A percentile compares a stretch with the other conserved stretches of the same genome.
phyloP scores from a whole-genome alignment of 2,888 invertebrate species.

The Periphyllus acericola region DNA sequence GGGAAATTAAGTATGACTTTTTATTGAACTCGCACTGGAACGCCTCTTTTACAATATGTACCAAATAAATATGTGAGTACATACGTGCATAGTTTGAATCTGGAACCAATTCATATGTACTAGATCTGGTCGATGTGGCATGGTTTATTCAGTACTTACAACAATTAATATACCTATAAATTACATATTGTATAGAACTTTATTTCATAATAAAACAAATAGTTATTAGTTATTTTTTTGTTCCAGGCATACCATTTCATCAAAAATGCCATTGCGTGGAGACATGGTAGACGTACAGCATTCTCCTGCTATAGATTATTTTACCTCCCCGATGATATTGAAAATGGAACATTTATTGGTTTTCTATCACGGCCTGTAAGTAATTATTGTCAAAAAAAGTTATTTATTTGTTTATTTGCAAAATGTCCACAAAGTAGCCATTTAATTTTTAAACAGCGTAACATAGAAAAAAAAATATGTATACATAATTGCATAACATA shows the following conservation, averaged over 20 bases:
- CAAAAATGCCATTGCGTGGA: constrained; percentile 52
- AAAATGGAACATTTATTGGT: constrained; percentile 52
- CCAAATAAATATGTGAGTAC: no score
- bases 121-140: no score
- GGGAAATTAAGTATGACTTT: no score
- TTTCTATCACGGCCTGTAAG: constrained; percentile 44
- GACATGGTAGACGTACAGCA: neutral
- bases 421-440: neutral
- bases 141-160: no score
- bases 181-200: no score
- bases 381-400: neutral
- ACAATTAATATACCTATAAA: no score
- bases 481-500: no score
- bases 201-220: neutral
- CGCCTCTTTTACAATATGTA: no score
- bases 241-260: constrained; percentile 54
- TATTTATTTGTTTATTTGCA: neutral
- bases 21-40: no score
- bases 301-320: constrained; percentile 21
- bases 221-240: neutral
- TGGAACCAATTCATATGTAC: no score
- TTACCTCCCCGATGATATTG: constrained; percentile 39
- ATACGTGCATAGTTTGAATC: no score
- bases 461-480: neutral
- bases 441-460: constrained; percentile 10